These are phyloP conservation scores for Chrosomus eos DNA, from an alignment of 2,797 vertebrate species.

Conservation along the genomic window DNA sequence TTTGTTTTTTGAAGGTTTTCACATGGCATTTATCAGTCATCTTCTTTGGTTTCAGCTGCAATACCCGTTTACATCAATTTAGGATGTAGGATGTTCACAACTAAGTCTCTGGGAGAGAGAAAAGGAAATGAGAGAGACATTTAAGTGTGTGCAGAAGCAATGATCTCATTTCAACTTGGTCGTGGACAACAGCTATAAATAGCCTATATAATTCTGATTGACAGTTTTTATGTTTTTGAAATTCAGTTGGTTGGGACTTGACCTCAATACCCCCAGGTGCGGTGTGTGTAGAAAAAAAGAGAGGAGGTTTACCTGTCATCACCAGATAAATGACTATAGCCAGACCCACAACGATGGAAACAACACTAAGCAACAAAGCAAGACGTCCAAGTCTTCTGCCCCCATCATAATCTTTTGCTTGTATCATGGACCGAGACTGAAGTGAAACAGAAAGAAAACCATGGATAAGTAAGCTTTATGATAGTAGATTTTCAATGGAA, in stretches of 20 bases:
- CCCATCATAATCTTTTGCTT: constrained; percentile 83
- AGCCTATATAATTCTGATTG: background rate
- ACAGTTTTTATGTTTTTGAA: background rate
- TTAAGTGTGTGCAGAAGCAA: background rate
- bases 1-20: background rate
- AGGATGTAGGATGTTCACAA: constrained; percentile 6
- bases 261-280: background rate
- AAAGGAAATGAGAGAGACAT: constrained; percentile 13
- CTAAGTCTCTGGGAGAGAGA: constrained; percentile 36
- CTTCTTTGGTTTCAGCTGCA: constrained; percentile 7
- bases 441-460: constrained; percentile 16
- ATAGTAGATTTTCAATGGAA: too few relatives aligned
- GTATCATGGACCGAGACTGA: constrained; percentile 86
- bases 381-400: constrained; percentile 84
- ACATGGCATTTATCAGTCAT: background rate
- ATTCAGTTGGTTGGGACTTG: background rate
- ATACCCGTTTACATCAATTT: constrained; percentile 5
- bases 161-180: background rate
- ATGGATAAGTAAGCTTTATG: background rate
- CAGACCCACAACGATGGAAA: constrained; percentile 85
- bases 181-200: background rate
- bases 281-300: constrained; percentile 16
- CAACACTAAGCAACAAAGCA: constrained; percentile 83
- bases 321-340: constrained; percentile 83
- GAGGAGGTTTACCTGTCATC: constrained; percentile 66